phyloP scores from a whole-genome alignment of 2,113 vertebrate genomes.

The Psittacula cyanocephala region DNA sequence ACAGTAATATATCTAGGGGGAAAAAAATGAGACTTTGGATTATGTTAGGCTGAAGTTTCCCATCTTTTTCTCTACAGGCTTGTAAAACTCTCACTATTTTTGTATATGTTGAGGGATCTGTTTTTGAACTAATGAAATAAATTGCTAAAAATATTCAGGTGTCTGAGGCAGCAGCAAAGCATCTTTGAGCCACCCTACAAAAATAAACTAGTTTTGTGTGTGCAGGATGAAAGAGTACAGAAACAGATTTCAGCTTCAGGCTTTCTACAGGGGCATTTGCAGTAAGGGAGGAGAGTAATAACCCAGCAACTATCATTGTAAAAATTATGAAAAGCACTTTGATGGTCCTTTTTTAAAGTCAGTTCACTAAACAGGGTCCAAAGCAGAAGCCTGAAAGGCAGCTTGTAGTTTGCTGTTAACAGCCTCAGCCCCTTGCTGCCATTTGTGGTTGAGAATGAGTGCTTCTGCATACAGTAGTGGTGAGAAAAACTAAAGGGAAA shows the following conservation, averaged over 20 bases:
- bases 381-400: conserved; percentile 37
- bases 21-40: neutral
- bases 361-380: conserved; percentile 21
- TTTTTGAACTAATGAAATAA: conserved; percentile 26
- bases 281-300: neutral
- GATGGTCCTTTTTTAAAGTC: conserved; percentile 48
- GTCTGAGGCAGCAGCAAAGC: conserved; percentile 37
- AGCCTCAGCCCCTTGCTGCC: neutral
- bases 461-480: neutral
- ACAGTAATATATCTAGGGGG: neutral
- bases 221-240: neutral
- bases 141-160: conserved; percentile 57
- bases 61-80: neutral
- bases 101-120: neutral
- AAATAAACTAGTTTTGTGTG: neutral
- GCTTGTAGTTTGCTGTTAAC: neutral
- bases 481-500: conserved; percentile 24
- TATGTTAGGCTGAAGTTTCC: neutral
- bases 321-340: conserved; percentile 60
- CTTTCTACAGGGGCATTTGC: neutral
- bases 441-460: neutral
- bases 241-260: conserved; percentile 41
- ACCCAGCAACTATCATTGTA: conserved; percentile 48
- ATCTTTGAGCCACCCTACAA: conserved; percentile 12
- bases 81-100: neutral